phyloP scores from a whole-genome alignment of 1,140 invertebrate species.

The Solenopsis fugax region DNA sequence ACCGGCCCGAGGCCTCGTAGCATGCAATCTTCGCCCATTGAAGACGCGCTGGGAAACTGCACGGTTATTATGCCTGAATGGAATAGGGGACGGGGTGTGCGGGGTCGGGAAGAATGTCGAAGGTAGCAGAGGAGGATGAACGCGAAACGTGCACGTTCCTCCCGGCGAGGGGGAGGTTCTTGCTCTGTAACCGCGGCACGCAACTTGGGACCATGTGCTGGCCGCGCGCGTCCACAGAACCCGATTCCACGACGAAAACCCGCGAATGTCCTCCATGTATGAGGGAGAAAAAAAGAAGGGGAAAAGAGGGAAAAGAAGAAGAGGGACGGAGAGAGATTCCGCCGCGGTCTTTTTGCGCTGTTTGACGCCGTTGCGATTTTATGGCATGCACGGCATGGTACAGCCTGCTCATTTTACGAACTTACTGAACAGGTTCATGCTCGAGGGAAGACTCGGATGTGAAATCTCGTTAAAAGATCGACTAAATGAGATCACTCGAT shows the following conservation, averaged over 20 bases:
- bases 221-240: slow-evolving; percentile 53
- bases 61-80: slow-evolving; percentile 86
- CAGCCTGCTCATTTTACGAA: slow-evolving; percentile 57
- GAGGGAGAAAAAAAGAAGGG: neutral
- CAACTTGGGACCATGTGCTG: slow-evolving; percentile 71
- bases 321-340: slow-evolving; percentile 2
- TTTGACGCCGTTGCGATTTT: slow-evolving; percentile 61
- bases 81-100: slow-evolving; percentile 77
- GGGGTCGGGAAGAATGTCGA: slow-evolving; percentile 77
- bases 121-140: slow-evolving; percentile 78
- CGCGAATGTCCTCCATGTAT: slow-evolving; percentile 47
- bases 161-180: slow-evolving; percentile 76
- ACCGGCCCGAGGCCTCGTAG: slow-evolving; percentile 83
- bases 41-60: slow-evolving; percentile 86
- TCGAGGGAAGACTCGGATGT: slow-evolving; percentile 23
- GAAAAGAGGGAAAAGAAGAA: neutral
- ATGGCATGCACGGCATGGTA: slow-evolving; percentile 46
- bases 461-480: slow-evolving; percentile 29
- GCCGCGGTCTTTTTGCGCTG: slow-evolving; percentile 50
- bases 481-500: slow-evolving; percentile 28
- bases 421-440: slow-evolving; percentile 65
- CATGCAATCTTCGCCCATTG: slow-evolving; percentile 86
- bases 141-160: slow-evolving; percentile 77
- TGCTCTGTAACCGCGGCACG: slow-evolving; percentile 78
- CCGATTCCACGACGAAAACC: slow-evolving; percentile 65